Evolutionary conservation across 2,113 vertebrate genomes (phyloP).

Genomic region (Callopanchax toddi): DNA sequence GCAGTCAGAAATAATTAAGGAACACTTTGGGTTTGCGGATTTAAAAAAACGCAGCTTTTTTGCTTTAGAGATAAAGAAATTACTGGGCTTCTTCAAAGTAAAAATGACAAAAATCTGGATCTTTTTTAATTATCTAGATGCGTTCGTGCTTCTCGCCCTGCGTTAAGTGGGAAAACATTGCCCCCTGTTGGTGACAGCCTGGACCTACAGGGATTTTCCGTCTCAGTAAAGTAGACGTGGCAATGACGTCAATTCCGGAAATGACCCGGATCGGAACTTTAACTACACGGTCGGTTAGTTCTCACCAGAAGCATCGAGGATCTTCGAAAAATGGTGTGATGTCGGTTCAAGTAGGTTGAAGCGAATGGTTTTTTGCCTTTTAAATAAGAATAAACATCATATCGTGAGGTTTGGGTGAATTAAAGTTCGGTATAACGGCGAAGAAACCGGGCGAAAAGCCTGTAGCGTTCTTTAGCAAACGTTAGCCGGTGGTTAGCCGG

Average conservation of each 20-base stretch:
- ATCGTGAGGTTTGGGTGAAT: neutral
- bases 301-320: constrained; percentile 45
- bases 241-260: constrained; percentile 81
- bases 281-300: constrained; percentile 58
- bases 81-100: too few species aligned
- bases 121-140: neutral
- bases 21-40: neutral
- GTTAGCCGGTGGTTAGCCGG: constrained; percentile 62
- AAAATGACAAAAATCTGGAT: too few species aligned
- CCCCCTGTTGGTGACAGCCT: constrained; percentile 29
- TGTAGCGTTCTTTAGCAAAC: constrained; percentile 53
- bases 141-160: too few species aligned
- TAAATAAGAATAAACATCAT: rapidly evolving
- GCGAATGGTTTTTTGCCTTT: neutral
- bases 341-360: constrained; percentile 43
- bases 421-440: neutral
- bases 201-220: neutral
- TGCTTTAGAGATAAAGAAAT: too few species aligned
- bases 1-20: neutral
- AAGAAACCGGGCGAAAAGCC: constrained; percentile 1
- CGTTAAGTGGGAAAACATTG: constrained; percentile 1
- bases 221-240: constrained; percentile 74
- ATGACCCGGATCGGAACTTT: constrained; percentile 77
- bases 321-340: constrained; percentile 42
- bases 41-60: neutral